phyloP scores from a whole-genome alignment of 2,888 invertebrate genomes.

The Chrysopilus asiliformis region DNA sequence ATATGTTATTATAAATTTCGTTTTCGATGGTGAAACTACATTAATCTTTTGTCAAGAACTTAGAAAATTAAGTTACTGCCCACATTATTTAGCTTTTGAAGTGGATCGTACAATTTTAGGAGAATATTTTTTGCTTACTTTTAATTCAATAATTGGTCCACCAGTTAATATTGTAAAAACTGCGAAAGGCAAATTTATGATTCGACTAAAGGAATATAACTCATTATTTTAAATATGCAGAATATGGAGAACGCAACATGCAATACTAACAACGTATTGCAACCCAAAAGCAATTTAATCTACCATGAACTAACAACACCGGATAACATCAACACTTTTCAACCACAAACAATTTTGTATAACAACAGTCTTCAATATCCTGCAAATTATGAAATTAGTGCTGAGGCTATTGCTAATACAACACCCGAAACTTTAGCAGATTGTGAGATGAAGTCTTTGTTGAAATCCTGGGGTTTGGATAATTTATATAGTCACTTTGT shows the following conservation, averaged over 20 bases:
- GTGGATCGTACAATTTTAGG: constrained; percentile 1
- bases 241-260: no score
- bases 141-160: constrained; percentile 3
- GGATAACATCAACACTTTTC: no score
- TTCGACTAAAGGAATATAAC: constrained; percentile 5
- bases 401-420: no score
- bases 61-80: not conserved
- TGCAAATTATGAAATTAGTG: no score
- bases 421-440: not conserved
- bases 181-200: constrained; percentile 4
- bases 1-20: constrained; percentile 11
- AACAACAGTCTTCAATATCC: no score
- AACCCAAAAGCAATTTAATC: no score
- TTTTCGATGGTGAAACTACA: constrained; percentile 5
- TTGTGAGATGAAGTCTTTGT: not conserved
- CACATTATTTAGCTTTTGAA: constrained; percentile 2
- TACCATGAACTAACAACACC: no score
- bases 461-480: no score
- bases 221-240: not conserved
- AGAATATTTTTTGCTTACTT: not conserved
- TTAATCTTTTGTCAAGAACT: constrained; percentile 4
- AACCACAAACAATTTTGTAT: no score
- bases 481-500: not conserved
- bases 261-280: no score
- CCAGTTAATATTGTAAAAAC: constrained; percentile 2